phyloP scores from a whole-genome alignment of 2,888 invertebrate genomes.

The Athetis lepigone region DNA sequence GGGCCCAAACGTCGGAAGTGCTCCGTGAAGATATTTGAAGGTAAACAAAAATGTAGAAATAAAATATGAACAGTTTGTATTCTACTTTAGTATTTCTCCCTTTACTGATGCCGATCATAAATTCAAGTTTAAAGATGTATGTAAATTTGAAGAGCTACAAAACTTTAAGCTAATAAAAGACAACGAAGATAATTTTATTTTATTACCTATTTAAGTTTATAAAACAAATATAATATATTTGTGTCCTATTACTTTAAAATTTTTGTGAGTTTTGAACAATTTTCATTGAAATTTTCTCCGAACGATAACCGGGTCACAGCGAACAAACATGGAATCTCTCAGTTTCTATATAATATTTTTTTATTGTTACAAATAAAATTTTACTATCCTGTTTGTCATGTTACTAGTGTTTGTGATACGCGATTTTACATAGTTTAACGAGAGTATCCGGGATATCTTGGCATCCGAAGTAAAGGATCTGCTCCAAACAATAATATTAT shows the following conservation, averaged over 20 bases:
- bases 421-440: conserved; percentile 56
- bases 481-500: conserved; percentile 35
- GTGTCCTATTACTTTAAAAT: not conserved
- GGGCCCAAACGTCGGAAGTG: too few relatives aligned
- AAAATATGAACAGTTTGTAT: conserved; percentile 13
- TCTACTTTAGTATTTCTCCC: conserved; percentile 16
- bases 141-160: conserved; percentile 3
- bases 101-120: conserved; percentile 21
- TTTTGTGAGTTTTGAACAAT: conserved; percentile 19
- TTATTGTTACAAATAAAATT: conserved; percentile 77
- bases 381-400: conserved; percentile 75
- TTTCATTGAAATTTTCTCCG: conserved; percentile 1
- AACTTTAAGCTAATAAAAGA: conserved; percentile 5
- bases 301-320: conserved; percentile 38
- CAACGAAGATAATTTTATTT: not conserved
- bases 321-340: conserved; percentile 50
- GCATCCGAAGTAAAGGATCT: conserved; percentile 32
- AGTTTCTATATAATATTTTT: conserved; percentile 69
- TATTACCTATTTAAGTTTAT: not conserved
- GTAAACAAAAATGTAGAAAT: conserved; percentile 14
- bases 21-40: too few relatives aligned
- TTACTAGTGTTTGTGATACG: conserved; percentile 55
- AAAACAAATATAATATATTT: not conserved
- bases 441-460: conserved; percentile 36
- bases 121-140: conserved; percentile 12